Conservation (phyloP, 2,888 invertebrate species). For the Pyralis farinalis region DNA sequence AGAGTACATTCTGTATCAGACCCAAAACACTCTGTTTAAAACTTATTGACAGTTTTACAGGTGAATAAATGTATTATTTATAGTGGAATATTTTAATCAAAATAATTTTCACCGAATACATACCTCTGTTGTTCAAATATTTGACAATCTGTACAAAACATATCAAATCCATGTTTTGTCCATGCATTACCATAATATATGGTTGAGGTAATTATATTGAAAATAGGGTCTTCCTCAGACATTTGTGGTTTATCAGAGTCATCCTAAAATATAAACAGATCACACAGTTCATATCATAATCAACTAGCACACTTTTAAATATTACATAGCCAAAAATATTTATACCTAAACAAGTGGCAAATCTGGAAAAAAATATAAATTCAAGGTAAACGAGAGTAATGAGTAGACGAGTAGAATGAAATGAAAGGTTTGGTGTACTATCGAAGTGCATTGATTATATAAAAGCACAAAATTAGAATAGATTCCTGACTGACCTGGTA, state of each 20-base stretch:
- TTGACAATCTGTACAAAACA: conserved; percentile 83
- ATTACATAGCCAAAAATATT: not conserved
- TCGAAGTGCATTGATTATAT: conserved; percentile 48
- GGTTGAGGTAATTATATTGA: conserved; percentile 88
- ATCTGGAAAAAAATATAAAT: conserved; percentile 22
- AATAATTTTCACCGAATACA: too few species aligned
- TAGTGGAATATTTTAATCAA: too few species aligned
- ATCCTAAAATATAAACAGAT: conserved; percentile 46
- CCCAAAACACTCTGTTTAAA: too few species aligned
- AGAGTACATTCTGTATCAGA: too few species aligned
- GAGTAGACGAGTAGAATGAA: conserved; percentile 24
- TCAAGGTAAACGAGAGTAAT: conserved; percentile 37
- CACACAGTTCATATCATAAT: too few species aligned
- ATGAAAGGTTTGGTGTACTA: conserved; percentile 31
- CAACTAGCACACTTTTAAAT: too few species aligned
- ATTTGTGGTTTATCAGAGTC: conserved; percentile 60
- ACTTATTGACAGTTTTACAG: too few species aligned
- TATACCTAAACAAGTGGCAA: not conserved
- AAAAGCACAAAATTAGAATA: conserved; percentile 37
- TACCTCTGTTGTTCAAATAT: conserved; percentile 76
- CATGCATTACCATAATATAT: conserved; percentile 84
- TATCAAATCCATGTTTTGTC: conserved; percentile 84
- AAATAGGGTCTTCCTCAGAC: conserved; percentile 84
- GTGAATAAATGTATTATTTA: too few species aligned
- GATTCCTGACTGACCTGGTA: conserved; percentile 67